These are phyloP conservation scores for Rhinichthys osculus DNA, from an alignment of 2,797 vertebrate genomes.

Conservation along the genomic window DNA sequence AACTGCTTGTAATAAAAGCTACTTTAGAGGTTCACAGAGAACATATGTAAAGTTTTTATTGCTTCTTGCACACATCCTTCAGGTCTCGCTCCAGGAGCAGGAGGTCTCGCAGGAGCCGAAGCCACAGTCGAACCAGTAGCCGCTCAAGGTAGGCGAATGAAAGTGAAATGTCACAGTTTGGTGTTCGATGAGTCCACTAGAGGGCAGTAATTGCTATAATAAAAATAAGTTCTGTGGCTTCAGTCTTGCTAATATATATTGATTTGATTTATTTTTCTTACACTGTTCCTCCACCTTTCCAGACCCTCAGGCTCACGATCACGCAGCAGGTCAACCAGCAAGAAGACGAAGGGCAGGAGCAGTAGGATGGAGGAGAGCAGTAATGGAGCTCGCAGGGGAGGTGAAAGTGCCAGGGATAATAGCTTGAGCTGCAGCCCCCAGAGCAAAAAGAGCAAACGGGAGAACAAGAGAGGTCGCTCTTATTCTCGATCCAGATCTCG, in stretches of 20 bases:
- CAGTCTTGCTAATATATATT: not conserved
- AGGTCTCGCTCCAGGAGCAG: conserved; percentile 95
- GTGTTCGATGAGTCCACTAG: not conserved
- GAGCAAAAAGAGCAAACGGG: conserved; percentile 85
- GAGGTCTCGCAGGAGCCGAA: conserved; percentile 92
- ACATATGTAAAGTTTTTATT: not conserved
- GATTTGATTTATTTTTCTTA: not conserved
- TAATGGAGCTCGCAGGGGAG: conserved; percentile 72
- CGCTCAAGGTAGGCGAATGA: conserved; percentile 77
- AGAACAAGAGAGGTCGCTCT: conserved; percentile 79
- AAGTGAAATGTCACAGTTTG: not conserved
- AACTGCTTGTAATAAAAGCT: not conserved
- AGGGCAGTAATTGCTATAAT: not conserved
- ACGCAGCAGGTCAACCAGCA: conserved; percentile 86
- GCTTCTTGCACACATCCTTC: not conserved
- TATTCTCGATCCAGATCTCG: conserved; percentile 76
- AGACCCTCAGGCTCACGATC: conserved; percentile 87
- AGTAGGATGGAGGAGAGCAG: conserved; percentile 83
- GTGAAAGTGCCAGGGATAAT: conserved; percentile 76
- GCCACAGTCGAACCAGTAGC: conserved; percentile 89
- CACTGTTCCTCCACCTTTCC: conserved; percentile 1
- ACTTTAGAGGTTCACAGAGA: not conserved
- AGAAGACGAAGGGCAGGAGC: conserved; percentile 83
- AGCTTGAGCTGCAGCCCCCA: conserved; percentile 78
- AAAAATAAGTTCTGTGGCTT: not conserved